Evolutionary conservation across 2,888 invertebrate species (phyloP), one percentile per base, ranked within the genome.

Genomic region (Stenchaetothrips biformis): DNA sequence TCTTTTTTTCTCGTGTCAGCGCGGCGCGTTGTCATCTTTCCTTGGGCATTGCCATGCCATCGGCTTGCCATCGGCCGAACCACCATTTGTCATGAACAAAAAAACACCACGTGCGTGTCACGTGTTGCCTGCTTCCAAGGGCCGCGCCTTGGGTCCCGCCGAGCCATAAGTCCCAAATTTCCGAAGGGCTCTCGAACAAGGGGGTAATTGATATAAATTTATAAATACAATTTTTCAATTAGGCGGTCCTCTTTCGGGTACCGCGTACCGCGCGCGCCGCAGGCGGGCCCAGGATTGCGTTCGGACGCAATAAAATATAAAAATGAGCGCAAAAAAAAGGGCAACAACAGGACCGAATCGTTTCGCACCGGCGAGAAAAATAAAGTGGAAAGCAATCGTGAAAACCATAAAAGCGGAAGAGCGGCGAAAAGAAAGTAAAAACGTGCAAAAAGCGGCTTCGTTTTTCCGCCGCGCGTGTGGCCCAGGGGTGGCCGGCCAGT

Each of bases 181-280:
- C 37, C 37, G 37, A 37, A 37, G 37, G 37, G 37, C 37, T 37
- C 37, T 37, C 37, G 37, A 37, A 37, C 37, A 37, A 37, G 37
- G 9, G 67, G 25, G 67, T 74, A 74, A 74, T 74, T 74, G 67
- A 74, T 74, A 74, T 74, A 74, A 74, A 74, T 74, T 74, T 74
- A 74, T 74, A 74, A 74, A 74, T 74, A 25, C 67, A 74, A 74
- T 74, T 74, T 74, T 74, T 74, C 67, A 74, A 74, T 74, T 74
- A 74, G 25, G 2, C 67, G 67, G 67, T 74, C 67, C 25, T 11
- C 67, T 74, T 74, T 74, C 25, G 37, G 53, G 53, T 74, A 21
- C 67, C 11, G 67, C 67, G n/a, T n/a, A n/a, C n/a, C n/a, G 37
- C 37, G 37, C 37, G 25, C 67, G 67, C 67, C 67, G 67, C 67